Evolutionary conservation across 2,888 invertebrate species (phyloP).

Genomic region (Clepsis dumicolana): DNA sequence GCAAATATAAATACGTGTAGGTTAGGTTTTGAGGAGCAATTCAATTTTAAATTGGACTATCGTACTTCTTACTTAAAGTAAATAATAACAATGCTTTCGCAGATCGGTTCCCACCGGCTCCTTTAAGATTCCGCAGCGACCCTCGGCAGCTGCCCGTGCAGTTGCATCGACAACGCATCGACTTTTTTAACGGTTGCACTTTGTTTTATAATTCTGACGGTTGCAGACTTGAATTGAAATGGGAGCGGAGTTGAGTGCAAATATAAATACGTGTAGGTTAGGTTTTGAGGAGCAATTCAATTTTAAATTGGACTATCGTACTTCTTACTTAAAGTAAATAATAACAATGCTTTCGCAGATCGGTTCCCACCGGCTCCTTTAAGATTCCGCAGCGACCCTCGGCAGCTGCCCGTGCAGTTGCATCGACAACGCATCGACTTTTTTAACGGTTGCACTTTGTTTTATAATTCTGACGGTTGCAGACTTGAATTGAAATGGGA

Average conservation of each 20-base stretch:
- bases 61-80: too few relatives aligned
- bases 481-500: conserved; percentile 1
- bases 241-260: too few relatives aligned
- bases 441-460: conserved; percentile 16
- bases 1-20: too few relatives aligned
- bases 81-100: conserved; percentile 14
- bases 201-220: too few relatives aligned
- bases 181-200: conserved; percentile 11
- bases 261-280: too few relatives aligned
- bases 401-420: conserved; percentile 17
- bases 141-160: conserved; percentile 8
- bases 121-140: conserved; percentile 12
- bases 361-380: conserved; percentile 18
- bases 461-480: conserved; percentile 17
- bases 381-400: conserved; percentile 14
- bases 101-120: conserved; percentile 14
- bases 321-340: too few relatives aligned
- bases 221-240: too few relatives aligned
- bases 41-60: too few relatives aligned
- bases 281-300: too few relatives aligned
- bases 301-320: too few relatives aligned
- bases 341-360: conserved; percentile 15
- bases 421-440: conserved; percentile 13
- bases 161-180: conserved; percentile 6
- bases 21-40: too few relatives aligned